Conservation (phyloP, 1,140 invertebrate species). For the Anagrus nilaparvatae region DNA sequence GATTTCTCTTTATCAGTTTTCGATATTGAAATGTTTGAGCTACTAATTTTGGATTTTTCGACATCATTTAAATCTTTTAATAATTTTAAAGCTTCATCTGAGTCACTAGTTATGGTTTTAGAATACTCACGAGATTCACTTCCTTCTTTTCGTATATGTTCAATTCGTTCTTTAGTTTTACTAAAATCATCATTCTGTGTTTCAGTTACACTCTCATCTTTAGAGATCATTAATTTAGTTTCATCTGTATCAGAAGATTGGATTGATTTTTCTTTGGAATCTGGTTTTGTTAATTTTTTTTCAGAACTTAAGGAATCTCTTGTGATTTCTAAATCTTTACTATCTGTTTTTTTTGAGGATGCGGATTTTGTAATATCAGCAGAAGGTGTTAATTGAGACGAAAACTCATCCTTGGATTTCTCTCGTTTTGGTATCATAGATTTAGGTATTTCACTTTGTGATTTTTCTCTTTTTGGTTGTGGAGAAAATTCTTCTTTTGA, state of each 20-base stretch:
- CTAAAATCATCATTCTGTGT: too few relatives aligned
- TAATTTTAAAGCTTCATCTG: constrained; percentile 21
- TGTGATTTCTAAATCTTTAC: too few relatives aligned
- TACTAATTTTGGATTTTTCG: constrained; percentile 17
- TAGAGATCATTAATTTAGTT: too few relatives aligned
- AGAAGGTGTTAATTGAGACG: constrained; percentile 13
- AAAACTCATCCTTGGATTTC: not conserved
- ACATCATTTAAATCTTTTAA: constrained; percentile 21
- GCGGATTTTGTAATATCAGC: too few relatives aligned
- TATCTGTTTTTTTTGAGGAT: too few relatives aligned
- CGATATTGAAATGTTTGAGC: constrained; percentile 21
- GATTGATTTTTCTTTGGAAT: too few relatives aligned
- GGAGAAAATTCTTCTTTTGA: constrained; percentile 6
- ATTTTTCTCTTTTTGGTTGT: constrained; percentile 11
- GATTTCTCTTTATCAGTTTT: constrained; percentile 29
- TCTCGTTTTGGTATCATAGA: not conserved
- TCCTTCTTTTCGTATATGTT: constrained; percentile 23
- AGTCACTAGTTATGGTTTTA: constrained; percentile 21
- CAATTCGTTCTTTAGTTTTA: constrained; percentile 20
- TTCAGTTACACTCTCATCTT: too few relatives aligned
- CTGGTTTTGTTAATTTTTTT: too few relatives aligned
- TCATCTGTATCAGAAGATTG: too few relatives aligned
- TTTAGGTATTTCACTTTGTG: not conserved
- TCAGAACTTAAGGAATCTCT: too few relatives aligned
- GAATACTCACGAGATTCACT: constrained; percentile 24